Conservation (phyloP, 2,888 invertebrate genomes). For the Tachina fera region DNA sequence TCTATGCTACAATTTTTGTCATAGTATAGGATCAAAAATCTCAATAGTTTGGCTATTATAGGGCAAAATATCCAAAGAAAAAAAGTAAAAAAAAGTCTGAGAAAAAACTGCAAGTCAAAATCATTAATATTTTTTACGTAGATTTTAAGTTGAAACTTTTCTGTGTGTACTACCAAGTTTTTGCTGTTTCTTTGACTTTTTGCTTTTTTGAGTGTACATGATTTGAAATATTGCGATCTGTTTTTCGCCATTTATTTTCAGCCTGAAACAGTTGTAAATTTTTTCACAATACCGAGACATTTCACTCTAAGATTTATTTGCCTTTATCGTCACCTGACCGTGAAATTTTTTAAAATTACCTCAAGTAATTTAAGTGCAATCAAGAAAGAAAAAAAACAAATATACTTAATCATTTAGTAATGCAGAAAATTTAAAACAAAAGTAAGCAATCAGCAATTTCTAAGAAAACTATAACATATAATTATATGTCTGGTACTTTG, state of each 20-base stretch:
- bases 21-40: no score
- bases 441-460: not conserved
- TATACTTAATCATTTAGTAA: not conserved
- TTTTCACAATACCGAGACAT: constrained; percentile 26
- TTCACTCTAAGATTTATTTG: constrained; percentile 48
- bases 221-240: no score
- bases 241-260: not conserved
- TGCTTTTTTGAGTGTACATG: not conserved
- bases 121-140: no score
- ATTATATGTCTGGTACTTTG: constrained; percentile 37
- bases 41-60: no score
- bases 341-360: constrained; percentile 74
- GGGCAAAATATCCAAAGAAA: no score
- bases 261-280: not conserved
- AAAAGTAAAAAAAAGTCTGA: no score
- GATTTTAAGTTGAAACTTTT: no score
- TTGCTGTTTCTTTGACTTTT: no score
- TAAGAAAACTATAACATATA: constrained; percentile 54
- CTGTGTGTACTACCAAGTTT: no score
- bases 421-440: not conserved
- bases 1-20: no score
- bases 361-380: constrained; percentile 45
- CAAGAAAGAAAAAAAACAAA: constrained; percentile 6
- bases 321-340: constrained; percentile 78
- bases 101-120: no score